These are phyloP conservation scores for Apeira syringaria DNA, from an alignment of 2,888 invertebrate species.

Conservation along the genomic window DNA sequence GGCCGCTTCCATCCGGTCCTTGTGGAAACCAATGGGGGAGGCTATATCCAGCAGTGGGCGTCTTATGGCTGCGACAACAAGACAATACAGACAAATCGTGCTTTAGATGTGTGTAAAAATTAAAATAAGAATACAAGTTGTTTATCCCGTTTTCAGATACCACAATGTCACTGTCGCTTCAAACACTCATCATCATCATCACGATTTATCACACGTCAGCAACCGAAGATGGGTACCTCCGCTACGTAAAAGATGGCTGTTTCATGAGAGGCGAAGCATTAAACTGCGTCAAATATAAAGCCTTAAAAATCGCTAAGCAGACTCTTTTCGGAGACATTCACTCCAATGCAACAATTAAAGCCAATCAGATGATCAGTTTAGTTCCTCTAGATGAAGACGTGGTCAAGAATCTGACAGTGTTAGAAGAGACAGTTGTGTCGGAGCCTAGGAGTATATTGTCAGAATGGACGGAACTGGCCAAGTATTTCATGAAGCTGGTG, in stretches of 20 bases:
- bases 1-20: too few relatives aligned
- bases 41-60: too few relatives aligned
- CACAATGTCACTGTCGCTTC: slow-evolving; percentile 36
- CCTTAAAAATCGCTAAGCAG: slow-evolving; percentile 67
- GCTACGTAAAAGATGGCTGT: slow-evolving; percentile 72
- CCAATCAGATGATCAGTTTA: slow-evolving; percentile 61
- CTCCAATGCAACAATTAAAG: slow-evolving; percentile 64
- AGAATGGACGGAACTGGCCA: slow-evolving; percentile 73
- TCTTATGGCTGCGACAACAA: too few relatives aligned
- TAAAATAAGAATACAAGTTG: too few relatives aligned
- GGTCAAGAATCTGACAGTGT: slow-evolving; percentile 46
- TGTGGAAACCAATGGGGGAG: too few relatives aligned
- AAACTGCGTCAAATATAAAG: slow-evolving; percentile 73
- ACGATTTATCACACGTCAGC: slow-evolving; percentile 37
- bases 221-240: slow-evolving; percentile 65
- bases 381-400: slow-evolving; percentile 66
- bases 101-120: too few relatives aligned
- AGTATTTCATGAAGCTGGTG: slow-evolving; percentile 67
- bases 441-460: slow-evolving; percentile 66
- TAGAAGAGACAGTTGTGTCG: slow-evolving; percentile 40
- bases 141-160: slow-evolving; percentile 19
- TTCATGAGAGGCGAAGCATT: slow-evolving; percentile 66
- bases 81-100: too few relatives aligned
- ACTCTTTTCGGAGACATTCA: slow-evolving; percentile 62
- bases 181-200: slow-evolving; percentile 34